Evolutionary conservation across 2,888 invertebrate genomes (phyloP), one percentile per base, ranked within the genome.

Genomic region (Pandemis heparana): DNA sequence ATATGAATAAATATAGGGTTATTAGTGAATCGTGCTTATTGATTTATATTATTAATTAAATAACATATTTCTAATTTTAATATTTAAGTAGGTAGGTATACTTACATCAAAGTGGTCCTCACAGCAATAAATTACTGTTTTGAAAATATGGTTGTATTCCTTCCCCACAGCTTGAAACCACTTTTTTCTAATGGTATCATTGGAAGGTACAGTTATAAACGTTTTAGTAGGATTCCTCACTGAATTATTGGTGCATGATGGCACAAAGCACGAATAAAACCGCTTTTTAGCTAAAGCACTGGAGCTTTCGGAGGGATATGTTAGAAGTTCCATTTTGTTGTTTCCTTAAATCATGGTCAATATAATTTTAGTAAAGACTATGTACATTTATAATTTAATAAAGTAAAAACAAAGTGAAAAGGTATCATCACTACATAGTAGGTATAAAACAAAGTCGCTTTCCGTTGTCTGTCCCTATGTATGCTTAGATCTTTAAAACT

Each of bases 221-320:
- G 7, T 9, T 53, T 53, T 53, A 6, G 16, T 18, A 53, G 53
- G 53, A 53, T 53, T 53, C 53, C 53, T 16, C 16, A 53, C 53
- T 3, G 53, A 53, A 18, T 18, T 53, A 18, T 53, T 53, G 4
- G 53, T 53, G 18, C 53, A 53, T 16, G 16, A 53, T 18, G 53
- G 53, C 16, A 53, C 53, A 53, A 53, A 53, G 18, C 53, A 53
- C 53, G 53, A 53, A 53, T 53, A 53, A 53, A 53, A 53, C 16
- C 53, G 53, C 53, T 53, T 53, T 53, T 53, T 16, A 9, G 16
- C 18, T 2, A 7, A 8, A 53, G 53, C 18, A 18, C 53, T 2
- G 16, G 18, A 18, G 9, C 9, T 18, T 53, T 53, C 53, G 16
- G 53, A 7, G 9, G 16, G 18, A 9, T 53, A 18, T 53, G 7